A percentile compares a stretch with the other conserved stretches of the same genome.
phyloP scores from a whole-genome alignment of 2,888 invertebrate genomes.

The Eulithis prunata region DNA sequence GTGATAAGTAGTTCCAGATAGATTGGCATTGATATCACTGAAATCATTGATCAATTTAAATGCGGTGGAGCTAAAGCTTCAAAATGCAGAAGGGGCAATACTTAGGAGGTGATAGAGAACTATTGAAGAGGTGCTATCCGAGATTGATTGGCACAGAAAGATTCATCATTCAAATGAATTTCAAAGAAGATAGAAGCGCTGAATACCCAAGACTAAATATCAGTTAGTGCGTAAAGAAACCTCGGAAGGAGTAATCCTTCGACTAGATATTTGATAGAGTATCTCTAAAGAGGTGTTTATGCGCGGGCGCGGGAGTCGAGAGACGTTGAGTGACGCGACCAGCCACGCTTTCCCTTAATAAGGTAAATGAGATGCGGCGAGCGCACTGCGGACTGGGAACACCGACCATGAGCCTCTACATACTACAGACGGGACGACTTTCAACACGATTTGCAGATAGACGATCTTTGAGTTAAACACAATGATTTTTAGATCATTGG shows the following conservation, averaged over 20 bases:
- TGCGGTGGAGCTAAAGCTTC: conserved; percentile 15
- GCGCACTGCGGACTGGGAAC: conserved; percentile 39
- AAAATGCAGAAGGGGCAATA: conserved; percentile 17
- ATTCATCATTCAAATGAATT: conserved; percentile 35
- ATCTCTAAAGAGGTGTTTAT: conserved; percentile 70
- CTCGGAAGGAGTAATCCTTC: conserved; percentile 37
- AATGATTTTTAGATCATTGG: no score
- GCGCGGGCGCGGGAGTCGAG: conserved; percentile 52
- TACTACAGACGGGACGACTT: conserved; percentile 15
- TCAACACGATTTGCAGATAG: conserved; percentile 4
- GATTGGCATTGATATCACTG: conserved; percentile 27
- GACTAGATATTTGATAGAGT: conserved; percentile 61
- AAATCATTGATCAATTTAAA: conserved; percentile 27
- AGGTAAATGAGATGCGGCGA: conserved; percentile 76
- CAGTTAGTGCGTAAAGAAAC: conserved; percentile 22
- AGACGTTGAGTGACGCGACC: conserved; percentile 77
- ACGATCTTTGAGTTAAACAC: not conserved
- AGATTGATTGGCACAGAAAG: conserved; percentile 31
- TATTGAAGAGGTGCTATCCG: conserved; percentile 22
- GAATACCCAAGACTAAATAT: conserved; percentile 4
- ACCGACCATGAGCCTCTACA: conserved; percentile 36
- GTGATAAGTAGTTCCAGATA: conserved; percentile 30
- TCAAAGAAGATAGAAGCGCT: conserved; percentile 19
- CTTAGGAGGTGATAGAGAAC: conserved; percentile 24
- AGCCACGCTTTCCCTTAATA: conserved; percentile 68